Conservation (phyloP, 2,113 vertebrate species). For the Gorsachius goisagi region DNA sequence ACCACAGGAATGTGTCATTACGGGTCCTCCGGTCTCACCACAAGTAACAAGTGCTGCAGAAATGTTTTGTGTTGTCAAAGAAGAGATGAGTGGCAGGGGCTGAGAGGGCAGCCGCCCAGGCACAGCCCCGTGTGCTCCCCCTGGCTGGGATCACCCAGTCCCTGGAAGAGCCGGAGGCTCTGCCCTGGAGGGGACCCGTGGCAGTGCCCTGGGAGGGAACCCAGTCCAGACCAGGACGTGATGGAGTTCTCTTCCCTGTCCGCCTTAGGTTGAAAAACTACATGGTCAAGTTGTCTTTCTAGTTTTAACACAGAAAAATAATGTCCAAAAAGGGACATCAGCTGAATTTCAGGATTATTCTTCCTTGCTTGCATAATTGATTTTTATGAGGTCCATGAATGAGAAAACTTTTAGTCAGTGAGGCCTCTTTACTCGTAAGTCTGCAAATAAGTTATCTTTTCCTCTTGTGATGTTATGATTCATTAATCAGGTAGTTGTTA, state of each 20-base stretch:
- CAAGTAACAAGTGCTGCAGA: not conserved
- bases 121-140: not conserved
- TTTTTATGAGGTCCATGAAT: not conserved
- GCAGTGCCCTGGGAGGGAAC: not conserved
- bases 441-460: not conserved
- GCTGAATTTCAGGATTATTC: not conserved
- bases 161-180: not conserved
- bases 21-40: not conserved
- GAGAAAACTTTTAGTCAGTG: not conserved
- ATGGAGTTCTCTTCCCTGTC: not conserved
- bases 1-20: not conserved
- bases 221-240: not conserved
- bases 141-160: not conserved
- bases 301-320: not conserved
- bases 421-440: not conserved
- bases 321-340: not conserved
- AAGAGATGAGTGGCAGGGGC: not conserved
- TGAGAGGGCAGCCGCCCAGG: not conserved
- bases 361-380: not conserved
- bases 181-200: accelerated
- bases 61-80: not conserved
- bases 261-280: not conserved
- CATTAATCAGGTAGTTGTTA: not conserved
- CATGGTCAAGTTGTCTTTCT: not conserved
- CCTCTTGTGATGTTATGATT: not conserved